phyloP scores from a whole-genome alignment of 2,888 invertebrate species.

The Phymatocera aterrima region DNA sequence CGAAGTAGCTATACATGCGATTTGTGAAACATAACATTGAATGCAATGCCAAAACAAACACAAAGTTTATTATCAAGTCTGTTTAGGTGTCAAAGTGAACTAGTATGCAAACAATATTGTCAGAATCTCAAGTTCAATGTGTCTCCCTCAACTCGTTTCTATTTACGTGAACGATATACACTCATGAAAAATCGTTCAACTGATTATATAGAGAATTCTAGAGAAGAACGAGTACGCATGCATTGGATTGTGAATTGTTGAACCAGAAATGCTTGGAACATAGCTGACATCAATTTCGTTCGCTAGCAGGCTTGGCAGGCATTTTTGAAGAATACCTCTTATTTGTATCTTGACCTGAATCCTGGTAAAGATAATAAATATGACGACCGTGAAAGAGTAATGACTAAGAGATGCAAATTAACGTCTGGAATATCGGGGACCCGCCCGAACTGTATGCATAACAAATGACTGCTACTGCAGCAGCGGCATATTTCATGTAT shows the following conservation, averaged over 20 bases:
- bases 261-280: background rate
- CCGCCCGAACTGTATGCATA: conserved; percentile 27
- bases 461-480: conserved; percentile 8
- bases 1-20: too few relatives aligned
- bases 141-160: too few relatives aligned
- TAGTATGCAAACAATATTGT: too few relatives aligned
- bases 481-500: conserved; percentile 21
- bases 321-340: background rate
- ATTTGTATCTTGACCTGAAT: conserved; percentile 31
- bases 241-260: conserved; percentile 8
- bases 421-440: conserved; percentile 29
- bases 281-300: background rate
- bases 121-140: too few relatives aligned
- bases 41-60: too few relatives aligned
- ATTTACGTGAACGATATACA: too few relatives aligned
- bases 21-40: too few relatives aligned
- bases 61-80: too few relatives aligned
- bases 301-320: conserved; percentile 1
- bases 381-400: conserved; percentile 36
- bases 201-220: background rate
- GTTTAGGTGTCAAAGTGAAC: too few relatives aligned
- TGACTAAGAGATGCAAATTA: conserved; percentile 34
- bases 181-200: too few relatives aligned
- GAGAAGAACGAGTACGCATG: background rate
- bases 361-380: conserved; percentile 35